These are phyloP conservation scores for Calliphora vicina DNA, from an alignment of 1,140 invertebrate species.

Conservation along the genomic window DNA sequence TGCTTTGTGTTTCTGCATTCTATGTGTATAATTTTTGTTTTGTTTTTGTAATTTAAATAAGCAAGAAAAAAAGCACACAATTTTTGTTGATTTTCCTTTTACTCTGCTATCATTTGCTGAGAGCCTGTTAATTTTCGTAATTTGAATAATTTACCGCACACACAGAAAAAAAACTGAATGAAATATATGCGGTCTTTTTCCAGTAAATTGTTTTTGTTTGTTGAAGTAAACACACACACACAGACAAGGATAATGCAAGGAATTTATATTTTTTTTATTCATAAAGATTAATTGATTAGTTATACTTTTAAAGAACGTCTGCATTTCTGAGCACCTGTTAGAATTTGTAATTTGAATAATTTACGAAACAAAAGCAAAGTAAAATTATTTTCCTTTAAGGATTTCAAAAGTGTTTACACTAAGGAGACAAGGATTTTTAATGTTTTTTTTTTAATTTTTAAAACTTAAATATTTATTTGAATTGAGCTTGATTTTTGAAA, in stretches of 20 bases:
- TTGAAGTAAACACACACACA: too few species aligned
- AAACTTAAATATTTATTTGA: too few species aligned
- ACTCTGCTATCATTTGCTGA: background rate
- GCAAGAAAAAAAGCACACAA: background rate
- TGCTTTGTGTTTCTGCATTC: background rate
- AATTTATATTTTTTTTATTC: background rate
- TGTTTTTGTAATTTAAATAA: background rate
- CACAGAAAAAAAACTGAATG: background rate
- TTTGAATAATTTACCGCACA: conserved; percentile 30
- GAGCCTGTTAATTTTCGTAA: conserved; percentile 32
- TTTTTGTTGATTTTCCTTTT: background rate
- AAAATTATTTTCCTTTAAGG: too few species aligned
- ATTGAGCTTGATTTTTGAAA: too few species aligned
- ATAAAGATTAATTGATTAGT: background rate
- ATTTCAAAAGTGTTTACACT: too few species aligned
- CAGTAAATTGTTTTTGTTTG: too few species aligned
- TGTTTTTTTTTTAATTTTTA: too few species aligned
- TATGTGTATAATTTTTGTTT: background rate
- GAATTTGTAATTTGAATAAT: conserved; percentile 41
- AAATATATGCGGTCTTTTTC: background rate
- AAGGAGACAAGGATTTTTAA: too few species aligned
- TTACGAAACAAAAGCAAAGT: conserved; percentile 3
- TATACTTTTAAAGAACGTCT: background rate
- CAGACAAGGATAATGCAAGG: background rate
- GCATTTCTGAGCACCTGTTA: conserved; percentile 32